Evolutionary conservation across 2,113 vertebrate genomes (phyloP).

Genomic region (Dromaius novaehollandiae): DNA sequence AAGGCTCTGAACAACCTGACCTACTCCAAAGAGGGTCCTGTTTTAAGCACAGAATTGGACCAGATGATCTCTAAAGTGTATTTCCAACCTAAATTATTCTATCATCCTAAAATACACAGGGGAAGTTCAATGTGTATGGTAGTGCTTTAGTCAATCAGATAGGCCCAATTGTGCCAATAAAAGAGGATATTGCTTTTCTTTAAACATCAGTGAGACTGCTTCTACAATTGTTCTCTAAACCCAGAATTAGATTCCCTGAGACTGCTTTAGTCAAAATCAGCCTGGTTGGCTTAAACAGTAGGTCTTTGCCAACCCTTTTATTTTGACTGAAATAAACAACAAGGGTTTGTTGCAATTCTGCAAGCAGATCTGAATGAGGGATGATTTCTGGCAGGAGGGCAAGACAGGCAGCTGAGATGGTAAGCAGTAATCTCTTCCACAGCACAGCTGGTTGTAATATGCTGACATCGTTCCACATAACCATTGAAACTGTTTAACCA

Average conservation of each 20-base stretch:
- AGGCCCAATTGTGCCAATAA: background rate
- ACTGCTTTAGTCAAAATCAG: background rate
- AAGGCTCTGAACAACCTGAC: background rate
- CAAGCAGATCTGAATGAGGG: background rate
- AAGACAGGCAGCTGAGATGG: background rate
- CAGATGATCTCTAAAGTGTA: background rate
- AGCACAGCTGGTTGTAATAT: background rate
- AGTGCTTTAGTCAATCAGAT: background rate
- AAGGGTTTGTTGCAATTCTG: background rate
- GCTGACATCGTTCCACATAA: background rate
- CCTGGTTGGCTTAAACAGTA: background rate
- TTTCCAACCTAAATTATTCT: background rate
- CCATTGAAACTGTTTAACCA: constrained; percentile 3
- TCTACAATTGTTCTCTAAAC: background rate
- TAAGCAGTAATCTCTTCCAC: background rate
- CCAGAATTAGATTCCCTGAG: background rate
- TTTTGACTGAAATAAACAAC: background rate
- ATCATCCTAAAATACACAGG: background rate
- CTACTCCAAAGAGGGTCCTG: background rate
- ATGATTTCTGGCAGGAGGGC: background rate
- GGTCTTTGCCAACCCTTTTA: background rate
- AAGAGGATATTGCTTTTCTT: background rate
- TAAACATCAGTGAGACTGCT: background rate
- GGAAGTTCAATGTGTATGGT: background rate
- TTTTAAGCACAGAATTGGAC: background rate